Base-by-base conservation (phyloP, 2,888 invertebrate species). In the Carpatolechia fugitivella region DNA sequence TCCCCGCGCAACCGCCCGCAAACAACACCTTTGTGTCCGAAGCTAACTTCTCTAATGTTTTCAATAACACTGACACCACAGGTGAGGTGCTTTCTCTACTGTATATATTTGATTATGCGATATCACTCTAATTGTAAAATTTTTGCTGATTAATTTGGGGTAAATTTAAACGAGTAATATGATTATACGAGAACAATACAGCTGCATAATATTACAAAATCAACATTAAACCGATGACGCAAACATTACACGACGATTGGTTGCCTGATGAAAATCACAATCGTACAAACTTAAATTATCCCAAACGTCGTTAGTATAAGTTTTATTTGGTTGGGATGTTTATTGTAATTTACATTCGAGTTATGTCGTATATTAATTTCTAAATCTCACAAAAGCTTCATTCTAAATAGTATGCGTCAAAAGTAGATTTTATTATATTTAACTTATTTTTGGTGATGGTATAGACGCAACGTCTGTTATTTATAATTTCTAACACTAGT, bases 31-130 rank as follows among this genome's bases (percentile, higher is more conserved):
- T 96, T 91, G 95, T 96, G 79, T 94, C 95, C 77, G 97, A 97
- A 83, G 95, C 95, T 88, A 95, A 94, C 91, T 97, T 97, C 91
- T 94, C 95, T 76, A 95, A 96, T 73, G 96, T 96, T 70, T 97
- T 97, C 90, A 96, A 96, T 85, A 93, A 92, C 87, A 88, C 92
- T 74, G 94, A 94, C 80, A 85, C 92, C 67, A 82, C 92, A 87
- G 93, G 93, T 93, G 92, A 92, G 92, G 84, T 66, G 70, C 71
- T 70, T 69, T 58, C 54, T 57, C 58, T 64, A 59, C 61, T 62
- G 74, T 70, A 74, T 67, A 63, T 62, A 58, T 66, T 61, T 57
- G 66, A 56, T 52, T 57, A 50, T 48, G 24, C 31, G 18, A 44
- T 40, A 16, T 24, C 51, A 44, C 20, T 44, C 16, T 5, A 44